Evolutionary conservation across 2,888 invertebrate species (phyloP), one percentile per base, ranked within the genome.

Genomic region (Spialia ferax): DNA sequence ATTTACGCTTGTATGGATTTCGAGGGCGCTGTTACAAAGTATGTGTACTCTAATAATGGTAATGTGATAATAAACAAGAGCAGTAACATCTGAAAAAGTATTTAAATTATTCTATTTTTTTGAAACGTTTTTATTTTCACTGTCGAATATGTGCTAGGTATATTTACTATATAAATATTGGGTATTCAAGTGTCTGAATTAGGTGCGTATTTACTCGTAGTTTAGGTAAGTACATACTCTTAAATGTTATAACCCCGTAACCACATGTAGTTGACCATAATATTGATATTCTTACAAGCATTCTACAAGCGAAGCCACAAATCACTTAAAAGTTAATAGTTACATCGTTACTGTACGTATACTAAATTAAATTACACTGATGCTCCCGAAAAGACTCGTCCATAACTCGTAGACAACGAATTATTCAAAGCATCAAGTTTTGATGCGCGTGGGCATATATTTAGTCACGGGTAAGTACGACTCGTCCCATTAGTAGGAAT

Each of bases 391-490:
- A 66, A 68, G 68, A 42, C 15, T 61, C 72, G 67, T 59, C 68
- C 70, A 5, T 48, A 42, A 70, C 67, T 68, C 59, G 63, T 59
- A 71, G 71, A 73, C 72, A 75, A 72, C 71, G 71, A 73, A 78
- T 79, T 83, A 87, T 84, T 87, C 81, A 80, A 83, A 80, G 81
- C 80, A 82, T 85, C 82, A 83, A 85, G 85, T 82, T 79, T 80
- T 82, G 82, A 84, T 86, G 86, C 82, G 88, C 89, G 91, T 90
- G 89, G 90, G 90, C 85, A 80, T 85, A 56, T 56, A 86, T 89
- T 91, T 89, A 90, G 91, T 89, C 87, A 90, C 84, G 89, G 89
- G 75, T 75, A 75, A 88, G 75, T 75, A 75, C 75, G 80, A 79
- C 79, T 80, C 81, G 77, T 81, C 82, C 79, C 81, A 78, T 78